phyloP scores from a whole-genome alignment of 1,140 invertebrate species.

The Sitobion miscanthi region DNA sequence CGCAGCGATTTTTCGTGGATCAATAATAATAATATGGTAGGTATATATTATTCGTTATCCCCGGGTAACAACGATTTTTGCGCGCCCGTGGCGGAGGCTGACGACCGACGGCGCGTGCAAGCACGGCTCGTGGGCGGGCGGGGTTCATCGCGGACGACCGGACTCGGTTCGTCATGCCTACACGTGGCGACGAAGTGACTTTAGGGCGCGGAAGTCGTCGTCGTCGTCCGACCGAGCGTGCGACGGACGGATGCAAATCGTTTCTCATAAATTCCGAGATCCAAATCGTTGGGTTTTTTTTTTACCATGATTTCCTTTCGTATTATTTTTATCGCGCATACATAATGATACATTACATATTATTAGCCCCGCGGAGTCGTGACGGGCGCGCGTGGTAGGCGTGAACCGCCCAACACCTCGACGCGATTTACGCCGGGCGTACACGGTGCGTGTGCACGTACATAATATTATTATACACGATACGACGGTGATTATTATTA shows the following conservation, averaged over 20 bases:
- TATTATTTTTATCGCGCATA: conserved; percentile 35
- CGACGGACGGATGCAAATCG: conserved; percentile 40
- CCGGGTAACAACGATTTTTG: neutral
- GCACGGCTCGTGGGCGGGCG: neutral
- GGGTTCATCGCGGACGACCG: neutral
- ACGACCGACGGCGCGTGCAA: neutral
- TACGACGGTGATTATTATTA: conserved; percentile 29
- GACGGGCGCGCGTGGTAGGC: conserved; percentile 51
- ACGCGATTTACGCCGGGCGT: conserved; percentile 26
- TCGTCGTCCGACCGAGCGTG: neutral
- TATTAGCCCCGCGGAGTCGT: conserved; percentile 50
- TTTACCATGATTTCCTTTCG: neutral
- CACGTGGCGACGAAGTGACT: neutral
- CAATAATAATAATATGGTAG: neutral
- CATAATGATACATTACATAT: conserved; percentile 12
- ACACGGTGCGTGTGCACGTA: neutral
- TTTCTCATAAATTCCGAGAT: conserved; percentile 50
- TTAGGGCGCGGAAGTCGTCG: conserved; percentile 26
- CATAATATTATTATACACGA: neutral
- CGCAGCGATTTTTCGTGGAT: neutral
- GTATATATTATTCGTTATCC: neutral
- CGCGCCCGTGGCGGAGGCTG: neutral
- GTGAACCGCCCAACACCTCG: conserved; percentile 52
- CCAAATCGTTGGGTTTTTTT: neutral
- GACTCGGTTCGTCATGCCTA: neutral